Conservation (phyloP, 2,888 invertebrate genomes). For the Heliconius ethilla region DNA sequence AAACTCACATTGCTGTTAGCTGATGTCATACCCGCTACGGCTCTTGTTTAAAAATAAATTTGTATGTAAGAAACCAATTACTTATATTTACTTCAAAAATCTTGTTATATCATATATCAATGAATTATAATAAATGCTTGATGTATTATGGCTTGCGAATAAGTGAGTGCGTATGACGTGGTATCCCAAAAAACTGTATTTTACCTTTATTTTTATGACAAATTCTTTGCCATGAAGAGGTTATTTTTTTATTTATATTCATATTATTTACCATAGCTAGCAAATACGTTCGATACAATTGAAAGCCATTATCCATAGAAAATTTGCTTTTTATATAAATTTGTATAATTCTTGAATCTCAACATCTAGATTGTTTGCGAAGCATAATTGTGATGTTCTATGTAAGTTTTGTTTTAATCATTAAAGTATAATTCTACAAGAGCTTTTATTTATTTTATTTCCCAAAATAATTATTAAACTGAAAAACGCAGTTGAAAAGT, state of each 20-base stretch:
- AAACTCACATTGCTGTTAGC: conserved; percentile 5
- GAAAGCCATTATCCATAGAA: conserved; percentile 33
- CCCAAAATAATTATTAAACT: not conserved
- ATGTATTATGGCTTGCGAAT: conserved; percentile 37
- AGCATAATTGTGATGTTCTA: conserved; percentile 83
- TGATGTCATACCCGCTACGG: conserved; percentile 13
- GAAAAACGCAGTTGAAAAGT: not conserved
- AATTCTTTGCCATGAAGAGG: conserved; percentile 23
- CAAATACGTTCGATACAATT: conserved; percentile 8
- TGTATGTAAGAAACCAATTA: not conserved
- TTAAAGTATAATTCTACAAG: conserved; percentile 73
- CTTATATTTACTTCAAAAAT: conserved; percentile 3
- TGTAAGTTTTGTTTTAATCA: conserved; percentile 80
- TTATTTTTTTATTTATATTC: conserved; percentile 17
- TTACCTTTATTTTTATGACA: conserved; percentile 18
- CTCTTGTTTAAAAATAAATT: conserved; percentile 11
- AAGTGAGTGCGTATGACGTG: conserved; percentile 26
- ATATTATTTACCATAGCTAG: conserved; percentile 20
- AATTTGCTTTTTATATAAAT: conserved; percentile 28
- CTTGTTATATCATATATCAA: conserved; percentile 26
- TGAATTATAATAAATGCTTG: conserved; percentile 26
- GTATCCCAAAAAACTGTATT: conserved; percentile 19
- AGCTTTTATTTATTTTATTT: conserved; percentile 49
- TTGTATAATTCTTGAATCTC: conserved; percentile 36
- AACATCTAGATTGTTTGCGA: conserved; percentile 76